Base-by-base conservation (phyloP, 2,888 invertebrate species). In the Lasiommata megera region DNA sequence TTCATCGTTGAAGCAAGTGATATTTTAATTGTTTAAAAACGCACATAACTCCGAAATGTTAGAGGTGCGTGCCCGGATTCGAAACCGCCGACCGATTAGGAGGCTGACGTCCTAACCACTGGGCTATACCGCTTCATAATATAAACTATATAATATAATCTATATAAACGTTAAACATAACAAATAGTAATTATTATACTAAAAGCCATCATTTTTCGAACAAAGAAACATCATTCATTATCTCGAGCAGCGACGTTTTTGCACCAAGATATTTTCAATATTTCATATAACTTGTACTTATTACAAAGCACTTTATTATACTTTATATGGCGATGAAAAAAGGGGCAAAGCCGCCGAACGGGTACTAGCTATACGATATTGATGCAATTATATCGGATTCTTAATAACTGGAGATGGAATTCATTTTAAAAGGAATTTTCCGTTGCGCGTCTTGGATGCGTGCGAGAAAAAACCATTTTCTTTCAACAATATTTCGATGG, bases 291-390 rank as follows among this genome's bases (percentile, higher is more conserved):
- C 52, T 43, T 31, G 52, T 52, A 43, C 52, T 52, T 53, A 53
- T 43, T 53, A 53, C 43, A 53, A 53, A 53, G 53, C 36, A 44
- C 43, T 43, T 28, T 53, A 53, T 53, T 53, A 53, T 43, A 31
- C 53, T 44, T 43, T 53, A 44, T 34, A 53, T 31, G 52, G 52
- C 23, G 14, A 6, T 11, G 37, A 29, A 53, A 53, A 53, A 53
- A 53, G n/a, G 14, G 23, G 23, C 36, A 28, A 17, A 18, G 43
- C 14, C 43, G 12, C 34, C 6, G 36, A 84, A 77, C 76, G 69
- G 65, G 72, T 67, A 48, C 54, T 41, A 46, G 47, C 34, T 60
- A 48, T 60, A 50, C 17, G 34, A 44, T 50, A 54, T 54, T 54
- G 48, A 53, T 37, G 60, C 50, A 59, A 60, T 56, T 56, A 56